These are phyloP conservation scores for Tetrax tetrax DNA, from an alignment of 2,113 vertebrate genomes.

Conservation along the genomic window DNA sequence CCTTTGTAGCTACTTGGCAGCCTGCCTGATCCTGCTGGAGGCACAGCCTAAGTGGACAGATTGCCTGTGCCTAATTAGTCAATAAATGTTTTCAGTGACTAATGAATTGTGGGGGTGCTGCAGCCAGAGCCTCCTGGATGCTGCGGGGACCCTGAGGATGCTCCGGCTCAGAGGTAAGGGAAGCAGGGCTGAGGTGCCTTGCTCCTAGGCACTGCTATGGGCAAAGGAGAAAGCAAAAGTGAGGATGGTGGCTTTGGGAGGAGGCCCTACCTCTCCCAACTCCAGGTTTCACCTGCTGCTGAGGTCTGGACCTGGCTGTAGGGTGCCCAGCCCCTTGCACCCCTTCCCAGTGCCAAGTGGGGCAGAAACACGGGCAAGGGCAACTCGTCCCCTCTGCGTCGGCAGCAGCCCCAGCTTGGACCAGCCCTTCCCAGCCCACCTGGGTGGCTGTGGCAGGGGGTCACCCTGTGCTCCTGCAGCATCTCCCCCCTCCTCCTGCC, in stretches of 20 bases:
- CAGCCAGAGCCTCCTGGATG: not conserved
- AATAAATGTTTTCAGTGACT: constrained; percentile 37
- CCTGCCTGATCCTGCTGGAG: constrained; percentile 5
- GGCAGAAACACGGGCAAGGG: not conserved
- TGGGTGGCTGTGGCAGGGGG: not conserved
- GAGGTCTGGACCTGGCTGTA: accelerated
- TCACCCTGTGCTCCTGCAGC: not conserved
- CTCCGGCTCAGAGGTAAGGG: not conserved
- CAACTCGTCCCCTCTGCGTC: accelerated
- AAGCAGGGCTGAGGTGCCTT: not conserved
- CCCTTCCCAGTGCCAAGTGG: no score
- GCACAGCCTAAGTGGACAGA: constrained; percentile 21
- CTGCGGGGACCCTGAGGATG: not conserved
- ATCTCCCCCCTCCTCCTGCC: not conserved
- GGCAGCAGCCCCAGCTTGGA: accelerated
- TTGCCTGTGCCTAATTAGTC: constrained; percentile 40
- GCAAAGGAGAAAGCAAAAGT: accelerated
- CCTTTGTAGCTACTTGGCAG: not conserved
- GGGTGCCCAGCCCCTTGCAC: not conserved
- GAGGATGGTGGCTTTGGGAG: accelerated
- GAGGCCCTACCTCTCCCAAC: not conserved
- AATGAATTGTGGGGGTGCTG: not conserved
- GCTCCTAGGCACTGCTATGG: not conserved
- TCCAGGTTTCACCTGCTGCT: not conserved
- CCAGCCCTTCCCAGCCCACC: not conserved